A percentile compares a stretch with the other conserved stretches of the same genome.
Conservation (phyloP, 2,888 invertebrate species). For the Polymixis flavicincta region DNA sequence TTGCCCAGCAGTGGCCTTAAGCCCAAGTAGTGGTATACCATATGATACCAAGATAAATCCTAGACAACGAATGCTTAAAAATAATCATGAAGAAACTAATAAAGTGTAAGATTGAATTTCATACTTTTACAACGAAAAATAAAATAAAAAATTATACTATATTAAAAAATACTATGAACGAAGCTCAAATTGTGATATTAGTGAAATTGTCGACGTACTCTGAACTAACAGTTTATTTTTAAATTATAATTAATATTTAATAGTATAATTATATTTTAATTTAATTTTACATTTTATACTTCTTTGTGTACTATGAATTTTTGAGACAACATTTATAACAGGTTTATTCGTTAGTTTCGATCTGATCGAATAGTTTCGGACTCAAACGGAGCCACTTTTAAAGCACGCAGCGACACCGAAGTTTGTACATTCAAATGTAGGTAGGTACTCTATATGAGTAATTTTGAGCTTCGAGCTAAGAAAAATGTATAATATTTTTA, state of each 20-base stretch:
- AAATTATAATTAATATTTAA: slow-evolving; percentile 38
- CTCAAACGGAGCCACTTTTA: background rate
- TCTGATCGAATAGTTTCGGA: background rate
- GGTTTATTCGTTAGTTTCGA: background rate
- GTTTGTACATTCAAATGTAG: background rate
- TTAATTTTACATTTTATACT: slow-evolving; percentile 30
- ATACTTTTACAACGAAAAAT: slow-evolving; percentile 32
- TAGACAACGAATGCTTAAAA: slow-evolving; percentile 49
- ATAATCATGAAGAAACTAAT: slow-evolving; percentile 26
- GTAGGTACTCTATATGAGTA: background rate
- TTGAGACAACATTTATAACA: background rate
- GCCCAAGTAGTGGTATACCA: background rate
- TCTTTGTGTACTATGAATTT: slow-evolving; percentile 25
- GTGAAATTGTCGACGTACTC: slow-evolving; percentile 16
- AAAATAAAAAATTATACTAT: slow-evolving; percentile 5
- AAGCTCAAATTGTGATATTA: slow-evolving; percentile 50
- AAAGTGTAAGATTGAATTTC: slow-evolving; percentile 22
- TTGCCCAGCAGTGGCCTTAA: slow-evolving; percentile 7
- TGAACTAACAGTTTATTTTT: slow-evolving; percentile 33
- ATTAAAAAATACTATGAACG: slow-evolving; percentile 48
- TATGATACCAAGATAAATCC: slow-evolving; percentile 19
- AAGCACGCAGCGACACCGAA: background rate
- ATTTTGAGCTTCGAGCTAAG: background rate
- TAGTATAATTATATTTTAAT: slow-evolving; percentile 40
- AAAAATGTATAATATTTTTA: too few relatives aligned